Evolutionary conservation across 2,888 invertebrate genomes (phyloP), one percentile per base, ranked within the genome.

Genomic region (Andrena flavipes): DNA sequence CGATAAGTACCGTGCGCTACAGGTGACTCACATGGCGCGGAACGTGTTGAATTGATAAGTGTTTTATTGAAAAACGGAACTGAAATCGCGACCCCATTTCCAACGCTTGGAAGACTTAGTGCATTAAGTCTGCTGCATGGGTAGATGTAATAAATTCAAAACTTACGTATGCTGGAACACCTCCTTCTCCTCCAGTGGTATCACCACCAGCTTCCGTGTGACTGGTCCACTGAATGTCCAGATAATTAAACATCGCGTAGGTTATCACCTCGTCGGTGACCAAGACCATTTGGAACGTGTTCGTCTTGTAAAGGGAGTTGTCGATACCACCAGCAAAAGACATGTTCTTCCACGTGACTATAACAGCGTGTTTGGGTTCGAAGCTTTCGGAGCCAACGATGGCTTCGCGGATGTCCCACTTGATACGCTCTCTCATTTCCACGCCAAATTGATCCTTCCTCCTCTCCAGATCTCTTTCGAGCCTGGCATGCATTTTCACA

Each of bases 341-440:
- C 94, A 99, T 97, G 94, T 99, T 99, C 94, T 98, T 98, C 99
- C 99, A 99, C 0, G 99, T 99, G 74, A 98, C 96, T 81, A 98
- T 97, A 78, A 98, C 95, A 2, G 97, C 98, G 92, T 98, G 98
- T 92, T 98, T 98, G 0, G 99, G 98, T 87, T 96, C 95, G 94
- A 99, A 99, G 2, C 97, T 96, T 60, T 98, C 97, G 0, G 98
- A 97, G 0, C 99, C 99, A 33, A 98, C 97, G 29, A 99, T 98
- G 10, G 98, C 98, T 88, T 97, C 96, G 63, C 98, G 96, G 78
- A 98, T 96, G 92, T 98, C 98, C 98, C 98, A 98, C 89, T 96
- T 97, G 1, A 98, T 91, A 70, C 98, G 95, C 93, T 98, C 98
- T 59, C 98, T 95, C 94, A 98, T 96, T 94, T 98, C 98, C 3